Conservation (phyloP, 1,140 invertebrate species). For the Argopecten irradians region DNA sequence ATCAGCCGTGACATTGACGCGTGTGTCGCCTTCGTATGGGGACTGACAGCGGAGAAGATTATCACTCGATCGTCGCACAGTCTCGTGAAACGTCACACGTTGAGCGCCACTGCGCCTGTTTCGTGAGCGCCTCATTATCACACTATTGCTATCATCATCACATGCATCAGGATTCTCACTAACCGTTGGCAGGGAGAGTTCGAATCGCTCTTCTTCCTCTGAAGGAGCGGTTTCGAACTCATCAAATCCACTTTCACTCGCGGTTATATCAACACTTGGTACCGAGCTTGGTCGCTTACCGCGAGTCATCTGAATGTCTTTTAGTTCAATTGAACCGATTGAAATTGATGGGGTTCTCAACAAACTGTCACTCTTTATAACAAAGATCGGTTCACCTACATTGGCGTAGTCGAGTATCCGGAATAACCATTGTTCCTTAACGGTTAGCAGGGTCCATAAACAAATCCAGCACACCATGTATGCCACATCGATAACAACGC, state of each 20-base stretch:
- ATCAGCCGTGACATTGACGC: slow-evolving; percentile 43
- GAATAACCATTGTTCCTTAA: slow-evolving; percentile 71
- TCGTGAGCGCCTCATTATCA: slow-evolving; percentile 47
- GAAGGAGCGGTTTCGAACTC: slow-evolving; percentile 44
- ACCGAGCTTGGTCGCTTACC: slow-evolving; percentile 43
- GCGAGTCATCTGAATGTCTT: slow-evolving; percentile 32
- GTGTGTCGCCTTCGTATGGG: slow-evolving; percentile 30
- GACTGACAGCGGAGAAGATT: slow-evolving; percentile 36
- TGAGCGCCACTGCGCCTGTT: slow-evolving; percentile 55
- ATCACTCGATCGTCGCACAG: slow-evolving; percentile 46
- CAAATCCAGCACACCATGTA: slow-evolving; percentile 71
- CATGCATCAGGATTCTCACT: slow-evolving; percentile 40
- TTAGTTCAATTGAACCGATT: slow-evolving; percentile 55
- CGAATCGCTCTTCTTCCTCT: slow-evolving; percentile 47
- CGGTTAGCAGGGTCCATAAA: slow-evolving; percentile 68
- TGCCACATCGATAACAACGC: slow-evolving; percentile 63
- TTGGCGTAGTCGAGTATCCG: slow-evolving; percentile 68
- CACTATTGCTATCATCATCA: slow-evolving; percentile 42
- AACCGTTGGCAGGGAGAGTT: slow-evolving; percentile 38
- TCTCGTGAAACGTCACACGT: slow-evolving; percentile 68
- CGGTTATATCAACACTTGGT: slow-evolving; percentile 45
- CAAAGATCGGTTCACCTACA: slow-evolving; percentile 60
- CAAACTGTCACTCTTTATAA: slow-evolving; percentile 58
- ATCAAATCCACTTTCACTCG: slow-evolving; percentile 52
- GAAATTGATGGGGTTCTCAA: slow-evolving; percentile 56